Conservation (phyloP, 1,140 invertebrate species). For the Bombus waltoni region DNA sequence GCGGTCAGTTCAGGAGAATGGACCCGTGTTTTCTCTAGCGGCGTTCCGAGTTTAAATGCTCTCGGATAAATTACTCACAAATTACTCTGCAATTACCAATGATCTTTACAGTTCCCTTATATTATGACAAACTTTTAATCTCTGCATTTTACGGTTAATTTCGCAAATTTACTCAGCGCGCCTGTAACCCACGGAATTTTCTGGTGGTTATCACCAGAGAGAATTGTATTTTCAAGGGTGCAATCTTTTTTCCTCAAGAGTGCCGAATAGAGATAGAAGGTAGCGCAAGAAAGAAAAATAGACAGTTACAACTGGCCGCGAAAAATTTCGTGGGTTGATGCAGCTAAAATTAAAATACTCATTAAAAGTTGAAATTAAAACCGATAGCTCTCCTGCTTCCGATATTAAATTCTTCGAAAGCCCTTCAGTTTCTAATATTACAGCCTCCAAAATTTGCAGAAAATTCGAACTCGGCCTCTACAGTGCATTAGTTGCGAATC, state of each 20-base stretch:
- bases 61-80: conserved; percentile 19
- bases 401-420: neutral
- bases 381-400: neutral
- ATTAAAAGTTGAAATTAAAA: neutral
- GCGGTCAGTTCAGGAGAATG: conserved; percentile 5
- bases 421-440: neutral
- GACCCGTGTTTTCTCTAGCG: conserved; percentile 4
- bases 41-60: conserved; percentile 3
- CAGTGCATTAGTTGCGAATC: neutral
- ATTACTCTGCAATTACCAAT: neutral
- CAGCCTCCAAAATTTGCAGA: neutral
- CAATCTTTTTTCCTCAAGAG: neutral
- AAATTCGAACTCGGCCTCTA: neutral
- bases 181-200: neutral
- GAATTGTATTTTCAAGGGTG: neutral
- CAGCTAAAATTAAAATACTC: neutral
- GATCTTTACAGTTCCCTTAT: neutral
- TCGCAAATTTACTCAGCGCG: neutral
- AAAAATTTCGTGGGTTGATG: neutral
- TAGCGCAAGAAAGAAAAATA: neutral
- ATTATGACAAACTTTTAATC: neutral
- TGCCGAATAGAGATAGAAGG: neutral
- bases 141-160: neutral
- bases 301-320: neutral
- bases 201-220: neutral